Evolutionary conservation across 1,140 invertebrate species (phyloP).

Genomic region (Akabosia matsudoensis): DNA sequence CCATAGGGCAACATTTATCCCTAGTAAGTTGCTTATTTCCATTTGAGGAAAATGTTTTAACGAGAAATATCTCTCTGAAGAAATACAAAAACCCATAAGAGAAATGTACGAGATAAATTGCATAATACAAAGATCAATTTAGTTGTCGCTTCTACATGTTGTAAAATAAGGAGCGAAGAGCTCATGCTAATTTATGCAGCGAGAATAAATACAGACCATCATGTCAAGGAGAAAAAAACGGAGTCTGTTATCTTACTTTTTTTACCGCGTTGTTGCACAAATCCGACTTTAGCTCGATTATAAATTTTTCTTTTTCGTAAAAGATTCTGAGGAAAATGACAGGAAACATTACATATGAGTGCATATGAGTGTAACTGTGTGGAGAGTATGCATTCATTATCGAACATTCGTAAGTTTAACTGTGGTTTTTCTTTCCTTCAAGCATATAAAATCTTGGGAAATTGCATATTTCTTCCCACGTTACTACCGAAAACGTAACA

Average conservation of each 20-base stretch:
- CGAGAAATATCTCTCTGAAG: too few species aligned
- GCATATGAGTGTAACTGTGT: too few species aligned
- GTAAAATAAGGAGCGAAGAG: background rate
- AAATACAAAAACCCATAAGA: too few species aligned
- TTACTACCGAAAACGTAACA: background rate
- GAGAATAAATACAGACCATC: background rate
- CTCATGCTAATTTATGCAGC: background rate
- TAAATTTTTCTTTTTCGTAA: too few species aligned
- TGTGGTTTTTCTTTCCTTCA: background rate
- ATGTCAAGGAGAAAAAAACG: background rate
- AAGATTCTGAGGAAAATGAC: background rate
- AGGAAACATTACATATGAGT: background rate
- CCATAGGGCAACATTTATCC: too few species aligned
- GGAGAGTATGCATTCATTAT: too few species aligned
- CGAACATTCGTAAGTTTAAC: too few species aligned
- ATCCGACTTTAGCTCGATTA: too few species aligned
- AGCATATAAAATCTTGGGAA: background rate
- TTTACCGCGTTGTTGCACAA: background rate
- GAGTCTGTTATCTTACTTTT: background rate
- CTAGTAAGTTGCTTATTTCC: too few species aligned
- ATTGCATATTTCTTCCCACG: background rate
- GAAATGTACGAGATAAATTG: too few species aligned
- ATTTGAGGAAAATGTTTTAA: too few species aligned
- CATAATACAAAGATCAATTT: background rate
- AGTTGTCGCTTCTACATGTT: background rate